Conservation (phyloP, 2,113 vertebrate genomes). For the Sinosuthora webbiana region DNA sequence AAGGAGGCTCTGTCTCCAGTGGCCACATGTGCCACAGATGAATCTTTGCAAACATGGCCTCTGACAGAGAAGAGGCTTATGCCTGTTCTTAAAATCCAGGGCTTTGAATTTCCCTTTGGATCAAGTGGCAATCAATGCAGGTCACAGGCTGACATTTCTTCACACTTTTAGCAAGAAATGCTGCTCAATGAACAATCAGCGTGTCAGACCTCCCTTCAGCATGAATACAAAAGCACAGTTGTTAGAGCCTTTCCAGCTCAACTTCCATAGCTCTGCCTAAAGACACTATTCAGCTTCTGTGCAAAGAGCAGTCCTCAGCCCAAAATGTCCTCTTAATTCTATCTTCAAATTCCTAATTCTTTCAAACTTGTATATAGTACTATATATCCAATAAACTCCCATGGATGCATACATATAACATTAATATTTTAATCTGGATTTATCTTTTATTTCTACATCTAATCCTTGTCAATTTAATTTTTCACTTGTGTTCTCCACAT, state of each 20-base stretch:
- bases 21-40: background rate
- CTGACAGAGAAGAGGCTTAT: background rate
- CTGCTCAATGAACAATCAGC: background rate
- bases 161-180: background rate
- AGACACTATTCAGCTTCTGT: background rate
- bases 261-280: background rate
- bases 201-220: background rate
- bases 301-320: background rate
- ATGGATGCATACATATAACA: rapidly evolving
- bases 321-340: background rate
- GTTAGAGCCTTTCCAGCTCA: background rate
- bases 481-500: background rate
- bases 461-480: background rate
- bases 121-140: background rate
- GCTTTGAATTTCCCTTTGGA: background rate
- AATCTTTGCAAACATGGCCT: background rate
- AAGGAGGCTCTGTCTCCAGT: background rate
- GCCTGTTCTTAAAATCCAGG: background rate
- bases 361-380: background rate
- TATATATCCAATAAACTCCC: background rate
- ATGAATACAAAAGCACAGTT: background rate
- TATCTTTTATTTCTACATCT: background rate
- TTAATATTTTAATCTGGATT: background rate
- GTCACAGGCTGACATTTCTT: background rate
- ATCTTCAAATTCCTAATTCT: background rate